phyloP scores from a whole-genome alignment of 2,113 vertebrate species.

The Arvicanthis niloticus region DNA sequence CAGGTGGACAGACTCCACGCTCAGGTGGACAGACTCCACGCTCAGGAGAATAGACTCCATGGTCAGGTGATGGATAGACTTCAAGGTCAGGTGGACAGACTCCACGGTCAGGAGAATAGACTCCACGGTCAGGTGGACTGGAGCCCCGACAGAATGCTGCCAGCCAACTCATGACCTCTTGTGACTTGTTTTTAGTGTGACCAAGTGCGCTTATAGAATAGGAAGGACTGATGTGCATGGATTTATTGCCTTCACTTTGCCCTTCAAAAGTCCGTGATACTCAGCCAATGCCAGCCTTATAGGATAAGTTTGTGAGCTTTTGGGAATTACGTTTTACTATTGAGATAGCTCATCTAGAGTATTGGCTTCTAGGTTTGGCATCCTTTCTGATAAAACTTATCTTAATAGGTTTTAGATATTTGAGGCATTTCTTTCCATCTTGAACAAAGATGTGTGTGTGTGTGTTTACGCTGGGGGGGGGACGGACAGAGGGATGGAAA shows the following conservation, averaged over 20 bases:
- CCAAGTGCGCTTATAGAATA: neutral
- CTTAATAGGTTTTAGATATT: slow-evolving; percentile 31
- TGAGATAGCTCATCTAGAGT: slow-evolving; percentile 9
- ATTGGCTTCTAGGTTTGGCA: slow-evolving; percentile 22
- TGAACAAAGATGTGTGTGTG: slow-evolving; percentile 25
- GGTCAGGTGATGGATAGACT: too few relatives aligned
- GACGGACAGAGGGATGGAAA: neutral
- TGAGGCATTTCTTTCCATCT: slow-evolving; percentile 12
- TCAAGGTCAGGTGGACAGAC: too few relatives aligned
- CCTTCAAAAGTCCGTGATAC: slow-evolving; percentile 10
- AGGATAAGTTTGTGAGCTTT: neutral
- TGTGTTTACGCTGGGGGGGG: neutral
- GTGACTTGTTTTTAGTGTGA: slow-evolving; percentile 46
- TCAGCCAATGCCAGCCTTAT: neutral
- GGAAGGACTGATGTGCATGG: neutral
- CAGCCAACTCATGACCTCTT: neutral
- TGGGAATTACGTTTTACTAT: neutral
- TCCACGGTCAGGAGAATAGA: neutral
- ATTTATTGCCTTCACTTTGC: slow-evolving; percentile 32
- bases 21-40: too few relatives aligned
- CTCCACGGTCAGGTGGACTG: neutral
- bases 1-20: too few relatives aligned
- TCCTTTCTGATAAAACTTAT: slow-evolving; percentile 7
- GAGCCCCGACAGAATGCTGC: neutral
- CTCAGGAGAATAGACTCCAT: too few relatives aligned